Conservation (phyloP, 2,113 vertebrate genomes). For the Megalops atlanticus region DNA sequence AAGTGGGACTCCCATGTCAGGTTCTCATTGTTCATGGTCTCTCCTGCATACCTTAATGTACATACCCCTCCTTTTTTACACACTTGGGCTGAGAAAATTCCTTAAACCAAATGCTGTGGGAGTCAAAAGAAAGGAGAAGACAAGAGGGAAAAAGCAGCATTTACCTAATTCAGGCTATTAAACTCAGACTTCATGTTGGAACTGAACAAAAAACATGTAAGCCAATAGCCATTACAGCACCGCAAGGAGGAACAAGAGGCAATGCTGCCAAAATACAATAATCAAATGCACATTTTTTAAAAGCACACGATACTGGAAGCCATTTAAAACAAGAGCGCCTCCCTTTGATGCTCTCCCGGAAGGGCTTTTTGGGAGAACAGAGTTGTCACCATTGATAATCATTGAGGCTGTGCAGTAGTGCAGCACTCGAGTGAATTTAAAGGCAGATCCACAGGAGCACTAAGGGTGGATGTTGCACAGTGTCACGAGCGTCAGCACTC, state of each 20-base stretch:
- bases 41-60: slow-evolving; percentile 36
- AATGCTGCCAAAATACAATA: slow-evolving; percentile 3
- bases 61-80: slow-evolving; percentile 16
- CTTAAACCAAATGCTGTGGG: slow-evolving; percentile 6
- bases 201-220: neutral
- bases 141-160: neutral
- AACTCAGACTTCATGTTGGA: neutral
- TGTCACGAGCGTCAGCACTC: slow-evolving; percentile 62
- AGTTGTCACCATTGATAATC: neutral
- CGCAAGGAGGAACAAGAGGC: neutral
- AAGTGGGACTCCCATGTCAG: slow-evolving; percentile 28
- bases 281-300: slow-evolving; percentile 17
- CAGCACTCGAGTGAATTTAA: slow-evolving; percentile 33
- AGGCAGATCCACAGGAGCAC: slow-evolving; percentile 52
- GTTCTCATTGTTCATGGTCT: slow-evolving; percentile 43
- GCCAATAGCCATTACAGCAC: neutral
- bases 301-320: neutral
- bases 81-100: slow-evolving; percentile 14
- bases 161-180: slow-evolving; percentile 3
- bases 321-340: neutral
- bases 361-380: neutral
- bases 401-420: neutral
- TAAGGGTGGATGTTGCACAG: slow-evolving; percentile 56
- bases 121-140: neutral
- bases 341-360: neutral